phyloP scores from a whole-genome alignment of 2,888 invertebrate genomes.

The Catocala fraxini region DNA sequence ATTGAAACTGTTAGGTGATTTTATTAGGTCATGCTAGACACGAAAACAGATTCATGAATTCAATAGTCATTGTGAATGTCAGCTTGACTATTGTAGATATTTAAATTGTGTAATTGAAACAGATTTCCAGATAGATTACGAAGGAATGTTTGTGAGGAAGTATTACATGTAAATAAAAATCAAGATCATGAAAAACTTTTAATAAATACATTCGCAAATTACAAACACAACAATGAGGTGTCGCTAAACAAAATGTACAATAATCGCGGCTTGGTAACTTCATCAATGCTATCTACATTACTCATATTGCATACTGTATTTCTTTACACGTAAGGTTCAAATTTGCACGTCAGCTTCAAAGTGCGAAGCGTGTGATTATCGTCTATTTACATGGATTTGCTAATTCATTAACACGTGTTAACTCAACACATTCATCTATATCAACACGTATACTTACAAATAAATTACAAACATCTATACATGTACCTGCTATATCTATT shows the following conservation, averaged over 20 bases:
- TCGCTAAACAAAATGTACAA: conserved; percentile 56
- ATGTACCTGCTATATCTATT: conserved; percentile 42
- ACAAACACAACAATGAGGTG: conserved; percentile 77
- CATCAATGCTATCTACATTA: conserved; percentile 36
- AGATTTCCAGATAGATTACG: conserved; percentile 6
- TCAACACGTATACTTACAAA: conserved; percentile 49
- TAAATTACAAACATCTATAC: conserved; percentile 51
- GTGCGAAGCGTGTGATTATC: conserved; percentile 57
- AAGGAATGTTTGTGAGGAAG: conserved; percentile 10
- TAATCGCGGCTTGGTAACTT: conserved; percentile 50
- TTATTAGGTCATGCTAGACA: conserved; percentile 49
- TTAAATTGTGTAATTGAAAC: conserved; percentile 3
- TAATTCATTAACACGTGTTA: conserved; percentile 61
- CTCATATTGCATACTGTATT: conserved; percentile 27
- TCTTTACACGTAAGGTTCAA: conserved; percentile 29
- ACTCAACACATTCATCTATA: conserved; percentile 45
- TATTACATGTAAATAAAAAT: conserved; percentile 45
- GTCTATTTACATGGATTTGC: conserved; percentile 70
- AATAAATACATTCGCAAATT: conserved; percentile 76
- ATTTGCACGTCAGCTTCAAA: conserved; percentile 27
- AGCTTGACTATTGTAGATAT: conserved; percentile 17
- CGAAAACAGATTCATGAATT: conserved; percentile 35
- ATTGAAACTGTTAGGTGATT: conserved; percentile 58
- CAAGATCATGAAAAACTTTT: conserved; percentile 69
- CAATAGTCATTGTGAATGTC: conserved; percentile 31